A percentile compares a stretch with the other conserved stretches of the same genome.
These are phyloP conservation scores for Amiota communis DNA, from an alignment of 2,888 invertebrate species.

Conservation along the genomic window DNA sequence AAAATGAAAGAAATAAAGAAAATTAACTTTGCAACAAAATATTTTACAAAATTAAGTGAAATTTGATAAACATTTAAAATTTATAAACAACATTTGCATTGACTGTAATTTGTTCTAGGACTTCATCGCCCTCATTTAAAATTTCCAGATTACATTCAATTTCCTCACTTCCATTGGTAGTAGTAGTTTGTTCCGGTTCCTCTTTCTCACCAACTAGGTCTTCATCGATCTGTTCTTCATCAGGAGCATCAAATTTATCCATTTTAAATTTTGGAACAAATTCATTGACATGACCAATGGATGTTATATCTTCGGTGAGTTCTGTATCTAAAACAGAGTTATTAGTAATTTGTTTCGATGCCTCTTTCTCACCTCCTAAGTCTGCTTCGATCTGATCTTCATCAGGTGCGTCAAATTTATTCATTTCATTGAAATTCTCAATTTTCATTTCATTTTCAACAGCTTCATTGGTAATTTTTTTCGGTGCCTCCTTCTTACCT, in stretches of 20 bases:
- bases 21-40: neutral
- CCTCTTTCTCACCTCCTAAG: too few relatives aligned
- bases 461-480: constrained; percentile 18
- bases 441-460: too few relatives aligned
- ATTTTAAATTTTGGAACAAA: neutral
- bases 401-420: too few relatives aligned
- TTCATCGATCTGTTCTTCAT: neutral
- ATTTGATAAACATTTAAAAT: constrained; percentile 19
- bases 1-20: constrained; percentile 4
- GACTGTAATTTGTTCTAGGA: constrained; percentile 57
- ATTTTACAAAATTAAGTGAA: constrained; percentile 13
- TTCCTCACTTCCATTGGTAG: constrained; percentile 38
- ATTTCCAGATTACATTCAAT: constrained; percentile 62
- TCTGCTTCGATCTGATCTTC: too few relatives aligned
- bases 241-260: constrained; percentile 2
- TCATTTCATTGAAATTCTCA: too few relatives aligned
- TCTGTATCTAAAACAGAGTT: too few relatives aligned
- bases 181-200: too few relatives aligned
- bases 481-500: neutral
- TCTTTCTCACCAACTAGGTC: neutral
- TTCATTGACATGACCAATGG: too few relatives aligned
- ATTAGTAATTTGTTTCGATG: too few relatives aligned
- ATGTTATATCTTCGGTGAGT: too few relatives aligned
- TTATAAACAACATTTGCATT: constrained; percentile 58
- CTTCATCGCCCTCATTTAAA: constrained; percentile 54